Evolutionary conservation across 1,140 invertebrate genomes (phyloP).

Genomic region (Notospermus geniculatus): DNA sequence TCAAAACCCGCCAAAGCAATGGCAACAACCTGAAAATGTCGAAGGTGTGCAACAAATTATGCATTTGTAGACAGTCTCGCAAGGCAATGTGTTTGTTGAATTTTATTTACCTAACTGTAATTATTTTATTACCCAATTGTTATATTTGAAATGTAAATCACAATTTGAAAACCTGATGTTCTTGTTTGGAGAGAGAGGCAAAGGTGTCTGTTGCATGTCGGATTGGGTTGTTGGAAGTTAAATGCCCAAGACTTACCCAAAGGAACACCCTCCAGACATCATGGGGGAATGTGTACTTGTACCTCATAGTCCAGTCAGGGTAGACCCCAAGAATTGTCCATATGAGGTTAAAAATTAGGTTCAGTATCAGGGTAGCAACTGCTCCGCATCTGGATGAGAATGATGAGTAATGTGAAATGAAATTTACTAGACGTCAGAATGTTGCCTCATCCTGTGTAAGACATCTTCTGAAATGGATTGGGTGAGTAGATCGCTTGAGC

Average conservation of each 20-base stretch:
- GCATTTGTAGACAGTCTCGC: no score
- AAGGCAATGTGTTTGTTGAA: no score
- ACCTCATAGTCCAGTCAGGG: constrained; percentile 5
- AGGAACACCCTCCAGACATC: constrained; percentile 20
- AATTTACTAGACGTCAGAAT: background rate
- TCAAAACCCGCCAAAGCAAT: background rate
- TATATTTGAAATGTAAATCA: no score
- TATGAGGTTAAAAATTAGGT: constrained; percentile 16
- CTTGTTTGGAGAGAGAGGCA: no score
- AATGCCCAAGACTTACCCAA: constrained; percentile 12
- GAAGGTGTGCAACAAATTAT: no score
- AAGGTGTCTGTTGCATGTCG: no score
- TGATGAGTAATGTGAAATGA: background rate
- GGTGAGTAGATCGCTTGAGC: no score
- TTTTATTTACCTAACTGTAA: no score
- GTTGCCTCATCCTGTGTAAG: background rate
- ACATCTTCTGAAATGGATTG: constrained; percentile 6
- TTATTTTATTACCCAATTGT: no score
- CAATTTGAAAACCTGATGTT: no score
- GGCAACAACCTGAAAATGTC: constrained; percentile 13
- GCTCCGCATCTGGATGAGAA: constrained; percentile 17
- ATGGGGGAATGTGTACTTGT: constrained; percentile 14
- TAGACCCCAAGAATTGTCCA: constrained; percentile 15
- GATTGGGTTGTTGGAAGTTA: background rate
- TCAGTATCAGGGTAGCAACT: background rate